These are phyloP conservation scores for Tokudaia tokunoshimensis DNA, from an alignment of 2,797 vertebrate genomes.

Conservation along the genomic window DNA sequence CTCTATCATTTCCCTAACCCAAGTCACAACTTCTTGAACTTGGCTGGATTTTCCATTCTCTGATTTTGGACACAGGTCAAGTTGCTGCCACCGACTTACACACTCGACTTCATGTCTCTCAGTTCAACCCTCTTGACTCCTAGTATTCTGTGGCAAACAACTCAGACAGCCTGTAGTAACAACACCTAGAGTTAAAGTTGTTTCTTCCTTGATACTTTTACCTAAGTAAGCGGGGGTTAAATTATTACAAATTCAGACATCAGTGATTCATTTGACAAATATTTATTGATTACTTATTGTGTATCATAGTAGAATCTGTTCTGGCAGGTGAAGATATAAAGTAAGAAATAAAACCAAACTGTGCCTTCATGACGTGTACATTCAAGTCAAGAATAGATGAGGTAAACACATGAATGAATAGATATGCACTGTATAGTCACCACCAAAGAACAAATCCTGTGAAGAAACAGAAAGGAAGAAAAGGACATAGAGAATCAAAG, in stretches of 20 bases:
- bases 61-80: slow-evolving; percentile 7
- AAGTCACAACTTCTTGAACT: neutral
- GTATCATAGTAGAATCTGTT: neutral
- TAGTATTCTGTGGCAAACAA: neutral
- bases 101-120: neutral
- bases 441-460: neutral
- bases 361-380: neutral
- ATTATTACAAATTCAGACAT: slow-evolving; percentile 5
- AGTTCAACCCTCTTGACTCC: neutral
- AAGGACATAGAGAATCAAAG: neutral
- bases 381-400: neutral
- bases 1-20: neutral
- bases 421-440: neutral
- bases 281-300: neutral
- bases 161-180: neutral
- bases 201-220: neutral
- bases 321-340: neutral
- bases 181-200: neutral
- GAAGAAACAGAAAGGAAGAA: neutral
- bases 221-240: neutral
- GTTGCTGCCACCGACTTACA: neutral
- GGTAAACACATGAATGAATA: neutral
- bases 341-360: neutral
- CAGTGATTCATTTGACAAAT: slow-evolving; percentile 44
- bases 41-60: neutral